Base-by-base conservation (phyloP, 2,113 vertebrate genomes). In the Chionomys nivalis region DNA sequence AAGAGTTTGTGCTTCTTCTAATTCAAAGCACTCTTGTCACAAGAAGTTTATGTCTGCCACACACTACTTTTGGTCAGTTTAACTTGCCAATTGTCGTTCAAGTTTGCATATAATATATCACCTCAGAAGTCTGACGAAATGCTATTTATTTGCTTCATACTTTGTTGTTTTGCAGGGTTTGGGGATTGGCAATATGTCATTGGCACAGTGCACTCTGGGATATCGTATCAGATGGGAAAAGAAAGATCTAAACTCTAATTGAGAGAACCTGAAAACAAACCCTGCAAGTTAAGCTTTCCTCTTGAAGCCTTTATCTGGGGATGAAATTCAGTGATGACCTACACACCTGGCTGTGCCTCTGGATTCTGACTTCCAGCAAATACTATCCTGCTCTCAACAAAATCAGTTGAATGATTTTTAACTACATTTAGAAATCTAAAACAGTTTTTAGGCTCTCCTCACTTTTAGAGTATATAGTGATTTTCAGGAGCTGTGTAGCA, bases 1-100 rank as follows among this genome's bases (percentile, higher is more conserved):
- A 96, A 97, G 95, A 82, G 91, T 98, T 98, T 91, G 63, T 93
- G 95, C 97, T 95, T 97, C 94, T 97, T 95, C 95, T 97, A 97
- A 97, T 97, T 97, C 93, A 98, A 98, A 98, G 90, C 90, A 93
- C 90, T 97, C 92, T 87, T 93, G 98, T 97, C 95, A 81, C 91
- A 98, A 94, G 92, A 61, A 94, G 97, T 90, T 98, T 98, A 93
- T 97, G 94, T 93, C 85, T 97, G 72, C 92, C 81, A 73, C 87
- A 91, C 26, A 97, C 44, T 70, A 96, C 33, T 97, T 98, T 96
- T 95, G 96, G 96, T 97, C 93, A 97, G 91, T 17, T 0, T 81
- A 96, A 85, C 78, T 97, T 98, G 97, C 89, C 89, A 98, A 96
- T 85, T 92, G 95, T 91, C 96, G 95, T 96, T 97, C 87, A 95